Percentiles rank a stretch among this genome's conserved stretches.
These are phyloP conservation scores for Nematolebias whitei DNA, from an alignment of 2,113 vertebrate species.

Conservation along the genomic window DNA sequence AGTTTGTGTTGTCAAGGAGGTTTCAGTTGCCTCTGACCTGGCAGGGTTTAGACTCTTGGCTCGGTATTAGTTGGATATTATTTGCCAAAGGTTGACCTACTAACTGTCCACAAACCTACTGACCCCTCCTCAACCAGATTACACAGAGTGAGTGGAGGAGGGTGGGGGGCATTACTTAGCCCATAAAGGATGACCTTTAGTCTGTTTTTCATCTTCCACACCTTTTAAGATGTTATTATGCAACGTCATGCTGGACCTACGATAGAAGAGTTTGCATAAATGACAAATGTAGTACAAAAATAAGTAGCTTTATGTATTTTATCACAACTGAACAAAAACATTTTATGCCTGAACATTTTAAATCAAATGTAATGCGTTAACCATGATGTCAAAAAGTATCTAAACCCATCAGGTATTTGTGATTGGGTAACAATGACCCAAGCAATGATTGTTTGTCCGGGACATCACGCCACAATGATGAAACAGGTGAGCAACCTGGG, in stretches of 20 bases:
- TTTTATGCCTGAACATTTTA: too few species aligned
- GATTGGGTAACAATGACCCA: background rate
- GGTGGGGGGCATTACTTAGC: background rate
- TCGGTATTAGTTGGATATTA: conserved; percentile 55
- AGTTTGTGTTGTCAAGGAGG: conserved; percentile 17
- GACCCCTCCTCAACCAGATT: conserved; percentile 55
- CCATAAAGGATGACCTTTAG: conserved; percentile 29
- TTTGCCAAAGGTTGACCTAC: conserved; percentile 51
- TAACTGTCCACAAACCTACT: conserved; percentile 53
- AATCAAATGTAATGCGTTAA: too few species aligned
- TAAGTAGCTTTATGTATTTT: too few species aligned
- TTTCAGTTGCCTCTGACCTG: conserved; percentile 37
- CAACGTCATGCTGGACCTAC: background rate
- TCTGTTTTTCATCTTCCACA: conserved; percentile 27
- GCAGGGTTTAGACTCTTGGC: conserved; percentile 56
- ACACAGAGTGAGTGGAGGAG: conserved; percentile 7
- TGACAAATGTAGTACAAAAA: too few species aligned
- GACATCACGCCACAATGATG: conserved; percentile 8
- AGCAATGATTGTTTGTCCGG: background rate
- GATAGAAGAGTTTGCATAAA: background rate
- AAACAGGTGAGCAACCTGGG: conserved; percentile 5
- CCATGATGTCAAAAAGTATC: background rate
- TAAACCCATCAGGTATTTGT: background rate
- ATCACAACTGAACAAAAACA: too few species aligned
- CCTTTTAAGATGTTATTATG: background rate